Conservation (phyloP, 2,888 invertebrate genomes). For the Drosophila cognata region DNA sequence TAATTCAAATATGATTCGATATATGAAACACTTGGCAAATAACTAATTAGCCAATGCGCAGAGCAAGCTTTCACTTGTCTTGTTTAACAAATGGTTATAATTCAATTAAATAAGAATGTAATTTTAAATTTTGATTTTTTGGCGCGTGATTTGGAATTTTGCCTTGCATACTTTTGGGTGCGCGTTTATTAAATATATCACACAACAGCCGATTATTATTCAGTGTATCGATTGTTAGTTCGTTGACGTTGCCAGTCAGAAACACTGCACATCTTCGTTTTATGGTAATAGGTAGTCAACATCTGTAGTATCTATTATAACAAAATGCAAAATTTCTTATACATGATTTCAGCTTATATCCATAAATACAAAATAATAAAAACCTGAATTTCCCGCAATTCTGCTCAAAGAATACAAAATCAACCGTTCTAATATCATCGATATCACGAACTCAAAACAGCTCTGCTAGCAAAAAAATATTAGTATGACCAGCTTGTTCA, state of each 20-base stretch:
- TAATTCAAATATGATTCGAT: constrained; percentile 68
- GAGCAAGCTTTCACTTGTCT: constrained; percentile 55
- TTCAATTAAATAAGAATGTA: not conserved
- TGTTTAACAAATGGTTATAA: not conserved
- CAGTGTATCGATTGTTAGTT: not conserved
- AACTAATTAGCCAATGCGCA: constrained; percentile 36
- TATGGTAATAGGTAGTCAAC: not conserved
- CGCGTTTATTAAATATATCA: not conserved
- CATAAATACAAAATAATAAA: not conserved
- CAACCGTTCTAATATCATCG: constrained; percentile 3
- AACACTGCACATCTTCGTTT: not conserved
- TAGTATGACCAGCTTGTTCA: constrained; percentile 17
- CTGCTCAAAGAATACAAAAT: not conserved
- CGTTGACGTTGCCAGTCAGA: not conserved
- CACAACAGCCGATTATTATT: not conserved
- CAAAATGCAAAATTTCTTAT: not conserved
- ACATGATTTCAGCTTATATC: not conserved
- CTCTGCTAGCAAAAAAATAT: not conserved
- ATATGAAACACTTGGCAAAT: constrained; percentile 28
- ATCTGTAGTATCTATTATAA: not conserved
- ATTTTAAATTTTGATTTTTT: not conserved
- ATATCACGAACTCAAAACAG: not conserved
- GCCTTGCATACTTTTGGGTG: constrained; percentile 25
- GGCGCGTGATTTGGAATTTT: constrained; percentile 1
- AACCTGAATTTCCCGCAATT: not conserved